phyloP scores from a whole-genome alignment of 2,888 invertebrate genomes.

The Drosophila stalkeri region DNA sequence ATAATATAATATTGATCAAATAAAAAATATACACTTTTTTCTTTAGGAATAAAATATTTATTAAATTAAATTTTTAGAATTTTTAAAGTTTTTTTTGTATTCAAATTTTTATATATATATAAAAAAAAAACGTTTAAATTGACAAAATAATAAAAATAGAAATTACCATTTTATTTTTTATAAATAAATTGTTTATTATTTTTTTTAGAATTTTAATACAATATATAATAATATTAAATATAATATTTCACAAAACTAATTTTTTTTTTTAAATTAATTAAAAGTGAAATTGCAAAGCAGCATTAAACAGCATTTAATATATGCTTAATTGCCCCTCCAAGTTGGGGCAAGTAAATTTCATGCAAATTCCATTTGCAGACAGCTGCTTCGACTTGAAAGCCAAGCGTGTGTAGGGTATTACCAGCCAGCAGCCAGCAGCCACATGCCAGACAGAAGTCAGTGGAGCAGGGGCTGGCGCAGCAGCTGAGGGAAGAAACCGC shows the following conservation, averaged over 20 bases:
- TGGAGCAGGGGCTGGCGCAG: not conserved
- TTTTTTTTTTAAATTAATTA: not conserved
- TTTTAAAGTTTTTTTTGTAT: too few species aligned
- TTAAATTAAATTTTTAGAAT: too few species aligned
- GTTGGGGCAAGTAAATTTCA: not conserved
- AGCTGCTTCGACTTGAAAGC: not conserved
- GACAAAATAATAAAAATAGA: too few species aligned
- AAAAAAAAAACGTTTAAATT: too few species aligned
- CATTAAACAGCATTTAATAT: not conserved
- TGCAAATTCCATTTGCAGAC: not conserved
- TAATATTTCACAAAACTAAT: not conserved
- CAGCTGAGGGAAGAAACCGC: conserved; percentile 46
- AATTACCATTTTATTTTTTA: too few species aligned
- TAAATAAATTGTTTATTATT: too few species aligned
- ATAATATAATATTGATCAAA: too few species aligned
- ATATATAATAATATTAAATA: too few species aligned
- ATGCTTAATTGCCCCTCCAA: not conserved
- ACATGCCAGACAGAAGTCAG: not conserved
- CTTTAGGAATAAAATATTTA: too few species aligned
- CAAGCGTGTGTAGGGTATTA: conserved; percentile 13
- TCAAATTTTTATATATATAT: too few species aligned
- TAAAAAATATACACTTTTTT: too few species aligned
- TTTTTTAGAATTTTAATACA: too few species aligned
- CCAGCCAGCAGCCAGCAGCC: not conserved
- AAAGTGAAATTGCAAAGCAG: not conserved